phyloP scores from a whole-genome alignment of 2,888 invertebrate species.

The Hyposoter didymator region DNA sequence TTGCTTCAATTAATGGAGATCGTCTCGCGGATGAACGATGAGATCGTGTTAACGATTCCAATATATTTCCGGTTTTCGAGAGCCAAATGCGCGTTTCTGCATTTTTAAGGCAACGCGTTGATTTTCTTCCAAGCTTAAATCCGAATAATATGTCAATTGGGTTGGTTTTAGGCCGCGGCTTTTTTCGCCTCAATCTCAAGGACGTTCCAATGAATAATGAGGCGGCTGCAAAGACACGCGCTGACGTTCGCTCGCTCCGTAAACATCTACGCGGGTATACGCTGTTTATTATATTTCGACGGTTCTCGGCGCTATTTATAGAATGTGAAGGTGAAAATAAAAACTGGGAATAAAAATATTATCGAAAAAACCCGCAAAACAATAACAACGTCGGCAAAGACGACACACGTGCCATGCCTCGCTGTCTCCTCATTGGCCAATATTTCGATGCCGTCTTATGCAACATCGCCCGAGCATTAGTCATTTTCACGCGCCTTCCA shows the following conservation, averaged over 20 bases:
- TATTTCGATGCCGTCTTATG: slow-evolving; percentile 13
- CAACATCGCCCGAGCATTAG: slow-evolving; percentile 14
- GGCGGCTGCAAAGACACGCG: neutral
- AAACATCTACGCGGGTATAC: neutral
- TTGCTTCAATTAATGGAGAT: neutral
- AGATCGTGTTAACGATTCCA: neutral
- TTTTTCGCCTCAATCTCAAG: slow-evolving; percentile 23
- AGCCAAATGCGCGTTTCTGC: neutral
- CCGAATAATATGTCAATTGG: neutral
- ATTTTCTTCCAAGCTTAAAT: slow-evolving; percentile 1
- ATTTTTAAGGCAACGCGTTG: neutral
- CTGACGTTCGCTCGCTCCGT: neutral
- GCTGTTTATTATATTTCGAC: neutral
- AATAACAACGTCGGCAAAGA: neutral
- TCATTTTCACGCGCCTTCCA: slow-evolving; percentile 21
- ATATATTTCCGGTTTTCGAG: slow-evolving; percentile 37
- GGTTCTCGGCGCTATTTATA: slow-evolving; percentile 27
- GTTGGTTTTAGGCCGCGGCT: neutral
- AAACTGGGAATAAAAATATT: slow-evolving; percentile 18
- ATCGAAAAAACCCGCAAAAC: slow-evolving; percentile 11
- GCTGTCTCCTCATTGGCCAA: slow-evolving; percentile 22
- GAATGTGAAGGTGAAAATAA: slow-evolving; percentile 38
- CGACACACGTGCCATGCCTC: slow-evolving; percentile 2
- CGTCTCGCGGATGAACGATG: neutral
- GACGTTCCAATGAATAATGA: slow-evolving; percentile 26